These are phyloP conservation scores for Slavum lentiscoides DNA, from an alignment of 2,888 invertebrate genomes.

Conservation along the genomic window DNA sequence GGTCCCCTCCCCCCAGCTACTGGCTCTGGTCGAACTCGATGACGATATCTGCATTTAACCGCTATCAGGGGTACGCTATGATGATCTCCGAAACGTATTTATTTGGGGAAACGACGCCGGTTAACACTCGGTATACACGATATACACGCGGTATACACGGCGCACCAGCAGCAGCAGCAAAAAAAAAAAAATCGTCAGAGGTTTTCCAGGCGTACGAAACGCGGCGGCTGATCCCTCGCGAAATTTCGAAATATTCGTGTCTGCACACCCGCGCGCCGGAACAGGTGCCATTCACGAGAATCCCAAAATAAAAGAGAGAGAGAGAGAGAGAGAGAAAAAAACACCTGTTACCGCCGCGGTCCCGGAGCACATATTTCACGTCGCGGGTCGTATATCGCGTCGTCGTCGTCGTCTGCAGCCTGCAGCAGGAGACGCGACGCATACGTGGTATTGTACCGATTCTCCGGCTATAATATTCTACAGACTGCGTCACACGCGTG, in stretches of 20 bases:
- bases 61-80: too few species aligned
- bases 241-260: constrained; percentile 45
- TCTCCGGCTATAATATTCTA: constrained; percentile 12
- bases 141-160: too few species aligned
- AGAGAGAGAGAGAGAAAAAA: constrained; percentile 2
- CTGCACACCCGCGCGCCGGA: constrained; percentile 4
- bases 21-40: too few species aligned
- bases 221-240: constrained; percentile 7
- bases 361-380: constrained; percentile 46
- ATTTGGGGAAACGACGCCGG: too few species aligned
- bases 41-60: too few species aligned
- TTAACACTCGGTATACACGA: too few species aligned
- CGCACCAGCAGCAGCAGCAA: too few species aligned
- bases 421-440: constrained; percentile 14
- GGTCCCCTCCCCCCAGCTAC: too few species aligned
- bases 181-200: too few species aligned
- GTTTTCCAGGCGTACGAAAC: not conserved
- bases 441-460: constrained; percentile 27
- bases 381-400: constrained; percentile 36
- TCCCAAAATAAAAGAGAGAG: constrained; percentile 26
- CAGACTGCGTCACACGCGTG: constrained; percentile 51
- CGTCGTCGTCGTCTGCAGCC: constrained; percentile 18
- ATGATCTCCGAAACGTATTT: too few species aligned
- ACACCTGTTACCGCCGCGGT: constrained; percentile 47
- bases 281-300: constrained; percentile 50